A percentile compares a stretch with the other conserved stretches of the same genome.
Evolutionary conservation across 2,113 vertebrate genomes (phyloP).

Genomic region (Lycaon pictus): DNA sequence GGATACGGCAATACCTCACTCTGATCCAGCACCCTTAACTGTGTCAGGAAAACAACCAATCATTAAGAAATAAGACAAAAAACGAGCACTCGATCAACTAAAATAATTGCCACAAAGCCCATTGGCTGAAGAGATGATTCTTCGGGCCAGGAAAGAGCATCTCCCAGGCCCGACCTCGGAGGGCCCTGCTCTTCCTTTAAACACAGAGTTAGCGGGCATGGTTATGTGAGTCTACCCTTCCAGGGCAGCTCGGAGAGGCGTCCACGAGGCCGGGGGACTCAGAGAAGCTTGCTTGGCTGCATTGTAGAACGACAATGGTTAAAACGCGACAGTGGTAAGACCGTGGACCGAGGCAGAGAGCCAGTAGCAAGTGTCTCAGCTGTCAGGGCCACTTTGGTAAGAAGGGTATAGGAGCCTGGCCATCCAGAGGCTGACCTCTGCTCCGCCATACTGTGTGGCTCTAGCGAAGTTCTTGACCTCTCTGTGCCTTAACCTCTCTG

Average conservation of each 20-base stretch:
- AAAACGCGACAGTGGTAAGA: background rate
- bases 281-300: background rate
- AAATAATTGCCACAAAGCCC: background rate
- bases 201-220: background rate
- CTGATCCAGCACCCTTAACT: background rate
- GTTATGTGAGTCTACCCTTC: background rate
- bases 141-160: background rate
- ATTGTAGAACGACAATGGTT: background rate
- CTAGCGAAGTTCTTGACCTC: background rate
- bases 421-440: background rate
- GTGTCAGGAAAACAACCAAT: background rate
- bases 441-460: background rate
- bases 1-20: background rate
- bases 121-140: background rate
- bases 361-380: background rate
- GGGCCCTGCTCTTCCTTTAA: background rate
- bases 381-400: background rate
- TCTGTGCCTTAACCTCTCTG: background rate
- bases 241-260: background rate
- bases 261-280: background rate
- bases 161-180: background rate
- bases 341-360: background rate
- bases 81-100: background rate
- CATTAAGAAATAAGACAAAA: background rate
- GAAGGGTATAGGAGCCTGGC: too few relatives aligned